Evolutionary conservation across 2,113 vertebrate species (phyloP), one percentile per base, ranked within the genome.

Genomic region (Brachyhypopomus occidentalis): DNA sequence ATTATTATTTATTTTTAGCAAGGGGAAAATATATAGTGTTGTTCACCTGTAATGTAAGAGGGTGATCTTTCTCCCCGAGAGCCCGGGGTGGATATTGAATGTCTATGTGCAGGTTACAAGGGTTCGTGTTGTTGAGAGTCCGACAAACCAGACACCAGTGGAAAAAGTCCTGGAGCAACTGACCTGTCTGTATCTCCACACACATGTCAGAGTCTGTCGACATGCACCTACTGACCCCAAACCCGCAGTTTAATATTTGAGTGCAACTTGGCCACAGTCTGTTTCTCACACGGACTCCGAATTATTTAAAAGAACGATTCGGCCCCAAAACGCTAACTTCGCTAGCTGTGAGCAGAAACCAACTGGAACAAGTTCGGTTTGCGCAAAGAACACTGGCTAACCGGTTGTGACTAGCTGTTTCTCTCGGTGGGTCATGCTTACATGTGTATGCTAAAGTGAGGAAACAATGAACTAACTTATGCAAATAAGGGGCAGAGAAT

Each of bases 21-120:
- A 30, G 30, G 38, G 19, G 66, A 22, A 77, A 72, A 66, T 48
- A 80, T 59, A 58, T 41, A 30, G 70, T 63, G 62, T 77, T 76
- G 75, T 55, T 79, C 75, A 66, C 66, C 30, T 71, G 72, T 74
- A 55, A 86, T 75, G 79, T 84, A 82, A 79, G 71, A 81, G 56
- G 55, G 17, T n/a, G 81, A 30, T 41, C 20, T 3, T 62, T 64
- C 58, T 73, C 45, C 30, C 52, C 74, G 41, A 69, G 70, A 5
- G 34, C 76, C 72, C 34, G 16, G 17, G 36, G 72, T 63, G 70
- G 36, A 71, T 78, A 75, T 69, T 67, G 56, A 36, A 77, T 80
- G 77, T 77, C 75, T 14, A 5, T 9, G 75, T 22, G 63, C 23
- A 59, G 78, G 63, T 80, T 85, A 75, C 73, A n/a, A 69, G 23